Percentiles rank a stretch among this genome's conserved stretches.
phyloP scores from a whole-genome alignment of 2,888 invertebrate genomes.

The Sthenelais limicola region DNA sequence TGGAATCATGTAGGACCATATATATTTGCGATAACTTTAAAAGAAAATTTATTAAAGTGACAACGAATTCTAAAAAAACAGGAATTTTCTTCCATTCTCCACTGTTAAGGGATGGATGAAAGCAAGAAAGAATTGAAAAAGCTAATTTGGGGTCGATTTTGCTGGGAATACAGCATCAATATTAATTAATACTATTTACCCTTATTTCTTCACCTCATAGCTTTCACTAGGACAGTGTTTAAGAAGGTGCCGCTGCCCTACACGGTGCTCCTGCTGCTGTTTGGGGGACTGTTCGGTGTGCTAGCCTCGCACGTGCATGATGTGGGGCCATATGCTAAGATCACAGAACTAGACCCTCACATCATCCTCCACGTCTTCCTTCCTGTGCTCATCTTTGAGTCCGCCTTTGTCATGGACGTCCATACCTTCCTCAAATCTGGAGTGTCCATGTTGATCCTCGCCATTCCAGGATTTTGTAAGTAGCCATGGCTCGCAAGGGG shows the following conservation, averaged over 20 bases:
- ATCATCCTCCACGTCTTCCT: slow-evolving; percentile 70
- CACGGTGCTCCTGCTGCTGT: slow-evolving; percentile 70
- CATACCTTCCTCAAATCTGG: slow-evolving; percentile 70
- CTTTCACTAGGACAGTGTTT: slow-evolving; percentile 41
- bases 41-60: no score
- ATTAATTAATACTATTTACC: no score
- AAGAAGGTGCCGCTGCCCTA: slow-evolving; percentile 67
- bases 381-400: slow-evolving; percentile 73
- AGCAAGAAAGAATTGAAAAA: no score
- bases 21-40: no score
- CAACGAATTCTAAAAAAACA: no score
- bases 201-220: no score
- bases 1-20: no score
- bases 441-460: slow-evolving; percentile 67
- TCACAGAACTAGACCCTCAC: slow-evolving; percentile 67
- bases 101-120: no score
- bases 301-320: slow-evolving; percentile 53
- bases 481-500: no score
- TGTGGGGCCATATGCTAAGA: slow-evolving; percentile 36
- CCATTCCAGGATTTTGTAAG: slow-evolving; percentile 69
- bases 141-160: no score
- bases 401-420: slow-evolving; percentile 72
- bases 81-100: no score
- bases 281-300: slow-evolving; percentile 68
- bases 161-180: no score